These are phyloP conservation scores for Chloroclysta siterata DNA, from an alignment of 2,888 invertebrate species.

Conservation along the genomic window DNA sequence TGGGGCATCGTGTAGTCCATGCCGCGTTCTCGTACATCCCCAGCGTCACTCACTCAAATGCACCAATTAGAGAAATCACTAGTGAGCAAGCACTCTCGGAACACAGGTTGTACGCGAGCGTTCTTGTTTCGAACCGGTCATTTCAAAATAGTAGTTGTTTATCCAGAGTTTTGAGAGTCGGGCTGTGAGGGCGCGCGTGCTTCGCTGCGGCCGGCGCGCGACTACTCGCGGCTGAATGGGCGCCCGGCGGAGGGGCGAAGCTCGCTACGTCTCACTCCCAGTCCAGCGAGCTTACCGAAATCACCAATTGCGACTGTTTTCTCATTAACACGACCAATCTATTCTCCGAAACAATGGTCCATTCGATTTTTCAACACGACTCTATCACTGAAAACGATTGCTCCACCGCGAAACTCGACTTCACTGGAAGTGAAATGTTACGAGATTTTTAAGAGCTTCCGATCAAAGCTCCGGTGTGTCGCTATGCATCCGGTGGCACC, in stretches of 20 bases:
- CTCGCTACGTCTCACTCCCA: constrained; percentile 70
- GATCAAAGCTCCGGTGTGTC: constrained; percentile 70
- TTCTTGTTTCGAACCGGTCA: constrained; percentile 70
- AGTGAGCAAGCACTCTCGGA: constrained; percentile 67
- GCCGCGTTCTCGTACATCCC: constrained; percentile 73
- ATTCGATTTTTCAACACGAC: constrained; percentile 45
- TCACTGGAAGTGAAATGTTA: constrained; percentile 57
- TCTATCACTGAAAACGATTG: constrained; percentile 22
- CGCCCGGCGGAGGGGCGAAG: constrained; percentile 82
- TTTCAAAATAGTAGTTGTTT: constrained; percentile 63
- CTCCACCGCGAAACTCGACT: constrained; percentile 38
- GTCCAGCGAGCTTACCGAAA: constrained; percentile 75
- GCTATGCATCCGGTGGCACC: constrained; percentile 80
- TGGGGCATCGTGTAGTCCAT: constrained; percentile 79
- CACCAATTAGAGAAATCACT: constrained; percentile 80
- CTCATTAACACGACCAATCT: constrained; percentile 62
- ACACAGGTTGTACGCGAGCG: constrained; percentile 66
- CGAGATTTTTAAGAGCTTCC: constrained; percentile 74
- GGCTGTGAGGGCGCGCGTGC: constrained; percentile 77
- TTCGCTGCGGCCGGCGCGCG: constrained; percentile 79
- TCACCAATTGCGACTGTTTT: constrained; percentile 77
- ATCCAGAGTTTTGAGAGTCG: constrained; percentile 61
- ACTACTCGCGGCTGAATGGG: constrained; percentile 77
- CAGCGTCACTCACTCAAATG: constrained; percentile 79
- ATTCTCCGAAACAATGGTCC: constrained; percentile 36